Base-by-base conservation (phyloP, 2,888 invertebrate genomes). In the Polydrusus tereticollis region DNA sequence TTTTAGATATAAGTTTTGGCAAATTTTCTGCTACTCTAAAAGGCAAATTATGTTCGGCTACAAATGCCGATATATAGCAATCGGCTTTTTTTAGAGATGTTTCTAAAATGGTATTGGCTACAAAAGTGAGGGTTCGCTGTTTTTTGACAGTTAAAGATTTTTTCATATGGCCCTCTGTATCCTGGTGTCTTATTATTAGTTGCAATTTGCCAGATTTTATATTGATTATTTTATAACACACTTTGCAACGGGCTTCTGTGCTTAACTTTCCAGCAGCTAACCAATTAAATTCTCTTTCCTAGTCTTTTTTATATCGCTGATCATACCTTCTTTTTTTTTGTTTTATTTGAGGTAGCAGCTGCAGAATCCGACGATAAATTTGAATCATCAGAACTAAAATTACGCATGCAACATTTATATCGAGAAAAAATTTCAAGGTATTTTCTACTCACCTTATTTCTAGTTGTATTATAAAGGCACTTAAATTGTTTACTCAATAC, bases 21-120 rank as follows among this genome's bases (percentile, higher is more conserved):
- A 79, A 72, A 74, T 78, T 77, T 18, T 64, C 74, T 43, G 75
- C 72, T 14, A 76, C 20, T 60, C 65, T 75, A 52, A 78, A 77
- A n/a, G 78, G 74, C 14, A 78, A 38, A 43, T 77, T 72, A 38
- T 73, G 63, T 62, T 72, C 57, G 47, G 64, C 66, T 43, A 58
- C 68, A 66, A 72, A 67, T 16, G 66, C 72, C 33, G 72, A 62
- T n/a, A 66, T 45, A 45, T 67, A 50, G 36, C 66, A 26, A 36
- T 57, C 57, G 12, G 50, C 26, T 18, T 29, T 66, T 71, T 71
- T 71, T 29, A 26, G 41, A 38, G 59, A 38, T 29, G 38, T 29
- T 47, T 65, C 21, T 57, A 50, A 52, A 36, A 33, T 57, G 1
- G 36, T 57, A 6, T 26, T n/a, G n/a, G n/a, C n/a, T n/a, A n/a